Evolutionary conservation across 2,888 invertebrate genomes (phyloP).

Genomic region (Drosophila silvestris): DNA sequence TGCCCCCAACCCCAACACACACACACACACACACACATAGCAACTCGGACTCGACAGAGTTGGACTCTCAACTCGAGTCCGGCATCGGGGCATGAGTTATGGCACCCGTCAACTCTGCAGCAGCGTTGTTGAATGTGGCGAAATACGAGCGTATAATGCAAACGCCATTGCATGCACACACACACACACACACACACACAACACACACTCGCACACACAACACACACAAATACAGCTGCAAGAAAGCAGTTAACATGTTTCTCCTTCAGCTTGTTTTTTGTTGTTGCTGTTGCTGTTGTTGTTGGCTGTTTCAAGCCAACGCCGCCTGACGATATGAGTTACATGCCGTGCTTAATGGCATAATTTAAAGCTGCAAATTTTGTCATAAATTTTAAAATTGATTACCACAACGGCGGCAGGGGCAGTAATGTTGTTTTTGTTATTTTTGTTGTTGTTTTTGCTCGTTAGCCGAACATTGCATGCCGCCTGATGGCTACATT

Average conservation of each 20-base stretch:
- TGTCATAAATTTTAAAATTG: slow-evolving; percentile 84
- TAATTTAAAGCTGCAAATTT: slow-evolving; percentile 85
- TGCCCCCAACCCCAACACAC: slow-evolving; percentile 46
- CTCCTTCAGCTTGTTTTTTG: slow-evolving; percentile 63
- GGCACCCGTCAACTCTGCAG: slow-evolving; percentile 78
- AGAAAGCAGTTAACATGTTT: slow-evolving; percentile 81
- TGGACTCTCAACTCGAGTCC: slow-evolving; percentile 42
- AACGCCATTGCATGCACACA: slow-evolving; percentile 74
- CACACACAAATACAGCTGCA: slow-evolving; percentile 40
- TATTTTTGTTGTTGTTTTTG: slow-evolving; percentile 66
- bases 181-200: slow-evolving; percentile 37
- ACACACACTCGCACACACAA: slow-evolving; percentile 23
- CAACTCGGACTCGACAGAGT: slow-evolving; percentile 28
- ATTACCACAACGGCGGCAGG: slow-evolving; percentile 73
- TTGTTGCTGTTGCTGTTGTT: neutral
- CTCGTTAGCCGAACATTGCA: slow-evolving; percentile 78
- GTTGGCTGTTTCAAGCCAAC: slow-evolving; percentile 75
- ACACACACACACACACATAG: slow-evolving; percentile 3
- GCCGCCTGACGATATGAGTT: slow-evolving; percentile 82
- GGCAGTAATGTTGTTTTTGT: slow-evolving; percentile 54
- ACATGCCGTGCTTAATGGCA: slow-evolving; percentile 84
- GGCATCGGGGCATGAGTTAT: slow-evolving; percentile 77
- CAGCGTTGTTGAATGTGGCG: slow-evolving; percentile 75
- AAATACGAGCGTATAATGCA: slow-evolving; percentile 82
- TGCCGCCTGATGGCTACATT: slow-evolving; percentile 78